phyloP scores from a whole-genome alignment of 2,113 vertebrate species.

The Panthera uncia region DNA sequence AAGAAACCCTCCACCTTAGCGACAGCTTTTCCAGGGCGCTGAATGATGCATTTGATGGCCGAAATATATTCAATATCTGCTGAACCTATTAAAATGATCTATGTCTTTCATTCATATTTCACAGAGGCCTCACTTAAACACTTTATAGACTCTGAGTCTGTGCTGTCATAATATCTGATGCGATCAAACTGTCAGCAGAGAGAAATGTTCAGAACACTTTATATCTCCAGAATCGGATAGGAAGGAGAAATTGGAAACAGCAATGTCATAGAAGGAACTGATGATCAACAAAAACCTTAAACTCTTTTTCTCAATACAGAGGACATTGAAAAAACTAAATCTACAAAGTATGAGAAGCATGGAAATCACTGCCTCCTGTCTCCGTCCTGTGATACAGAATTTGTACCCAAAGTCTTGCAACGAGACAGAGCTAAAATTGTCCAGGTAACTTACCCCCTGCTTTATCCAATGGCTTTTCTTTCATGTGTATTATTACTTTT shows the following conservation, averaged over 20 bases:
- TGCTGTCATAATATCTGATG: background rate
- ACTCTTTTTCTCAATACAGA: slow-evolving; percentile 24
- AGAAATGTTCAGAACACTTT: background rate
- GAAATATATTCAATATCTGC: background rate
- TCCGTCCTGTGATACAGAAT: background rate
- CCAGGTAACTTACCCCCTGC: slow-evolving; percentile 21
- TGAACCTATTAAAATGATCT: background rate
- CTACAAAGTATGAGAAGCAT: accelerated
- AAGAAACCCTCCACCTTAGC: background rate
- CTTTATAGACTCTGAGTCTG: background rate
- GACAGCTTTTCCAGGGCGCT: background rate
- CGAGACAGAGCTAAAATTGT: slow-evolving; percentile 35
- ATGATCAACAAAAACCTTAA: background rate
- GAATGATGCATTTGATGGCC: background rate
- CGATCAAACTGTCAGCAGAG: background rate
- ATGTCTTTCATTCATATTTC: background rate
- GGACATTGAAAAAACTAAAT: background rate
- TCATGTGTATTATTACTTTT: background rate
- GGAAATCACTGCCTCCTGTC: accelerated
- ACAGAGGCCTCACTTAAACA: background rate
- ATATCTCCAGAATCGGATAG: background rate
- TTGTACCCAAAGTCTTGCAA: background rate
- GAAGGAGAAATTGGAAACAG: background rate
- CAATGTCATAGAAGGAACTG: background rate
- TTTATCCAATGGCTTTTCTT: background rate